phyloP scores from a whole-genome alignment of 2,797 vertebrate genomes.

The Diglossa cyanea region DNA sequence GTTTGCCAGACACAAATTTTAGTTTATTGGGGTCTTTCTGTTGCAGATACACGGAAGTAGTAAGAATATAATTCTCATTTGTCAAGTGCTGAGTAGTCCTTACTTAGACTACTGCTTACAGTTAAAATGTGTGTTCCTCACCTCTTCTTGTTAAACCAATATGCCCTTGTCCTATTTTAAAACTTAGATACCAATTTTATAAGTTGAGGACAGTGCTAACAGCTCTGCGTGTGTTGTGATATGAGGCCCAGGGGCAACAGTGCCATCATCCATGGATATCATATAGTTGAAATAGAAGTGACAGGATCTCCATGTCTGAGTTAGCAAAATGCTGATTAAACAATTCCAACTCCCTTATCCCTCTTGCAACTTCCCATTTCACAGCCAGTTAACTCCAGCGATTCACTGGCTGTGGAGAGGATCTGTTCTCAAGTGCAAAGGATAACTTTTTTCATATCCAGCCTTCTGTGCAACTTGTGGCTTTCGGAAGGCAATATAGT shows the following conservation, averaged over 20 bases:
- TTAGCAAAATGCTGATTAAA: conserved; percentile 29
- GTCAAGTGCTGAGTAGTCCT: neutral
- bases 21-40: neutral
- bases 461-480: neutral
- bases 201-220: neutral
- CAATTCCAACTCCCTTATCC: neutral
- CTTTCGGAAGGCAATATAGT: neutral
- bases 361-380: conserved; percentile 33
- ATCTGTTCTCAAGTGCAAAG: neutral
- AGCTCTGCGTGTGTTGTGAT: neutral
- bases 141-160: neutral
- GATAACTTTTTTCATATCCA: neutral
- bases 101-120: neutral
- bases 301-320: neutral
- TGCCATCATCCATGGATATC: neutral
- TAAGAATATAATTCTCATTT: neutral
- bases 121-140: neutral
- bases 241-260: neutral
- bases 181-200: neutral
- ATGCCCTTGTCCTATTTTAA: neutral
- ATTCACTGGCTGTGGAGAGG: neutral
- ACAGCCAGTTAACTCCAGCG: conserved; percentile 12
- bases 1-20: neutral
- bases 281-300: neutral
- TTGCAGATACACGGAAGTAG: neutral